Evolutionary conservation across 2,888 invertebrate genomes (phyloP), one percentile per base, ranked within the genome.

Genomic region (Trissolcus japonicus): DNA sequence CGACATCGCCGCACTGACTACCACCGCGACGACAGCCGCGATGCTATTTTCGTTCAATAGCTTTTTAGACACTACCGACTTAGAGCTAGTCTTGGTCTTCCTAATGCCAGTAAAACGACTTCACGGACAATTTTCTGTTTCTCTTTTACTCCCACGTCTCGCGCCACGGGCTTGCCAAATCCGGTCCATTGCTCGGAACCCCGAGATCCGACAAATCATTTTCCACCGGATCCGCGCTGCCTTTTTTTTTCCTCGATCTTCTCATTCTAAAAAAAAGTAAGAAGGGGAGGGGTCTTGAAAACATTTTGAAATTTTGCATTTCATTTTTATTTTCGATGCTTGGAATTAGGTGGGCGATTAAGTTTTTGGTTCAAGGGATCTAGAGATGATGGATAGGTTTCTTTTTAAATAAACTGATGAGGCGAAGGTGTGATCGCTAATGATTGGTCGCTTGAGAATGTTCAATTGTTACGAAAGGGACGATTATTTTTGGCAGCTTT

Each of bases 1-100:
- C 89, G 88, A 89, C 89, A 89, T 89, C 87, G 88, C 87, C 89
- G 88, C 88, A 88, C 89, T 89, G 85, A 89, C 89, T 89, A 86
- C 84, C 79, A 80, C 81, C 77, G 76, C 79, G 80, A 81, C 78
- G 80, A 83, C 82, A 82, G 83, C 76, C 75, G 78, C 79, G 67
- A 68, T 73, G 83, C 87, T 87, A 88, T 88, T 88, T 88, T 88
- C 86, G 87, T 88, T 88, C 86, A 87, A 85, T 73, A 76, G 83
- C 81, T 87, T 87, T 86, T 87, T 85, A 79, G 79, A 79, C 80
- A 81, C 78, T 78, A 75, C 75, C 77, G 77, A 71, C 77, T 73
- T 71, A 72, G 67, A 76, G 76, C 76, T 77, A 75, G 77, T 72
- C 79, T 72, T 65, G 69, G 56, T 77, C 79, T 75, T 79, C 72